Evolutionary conservation across 1,140 invertebrate genomes (phyloP), one percentile per base, ranked within the genome.

Genomic region (Cryptotermes secundus): DNA sequence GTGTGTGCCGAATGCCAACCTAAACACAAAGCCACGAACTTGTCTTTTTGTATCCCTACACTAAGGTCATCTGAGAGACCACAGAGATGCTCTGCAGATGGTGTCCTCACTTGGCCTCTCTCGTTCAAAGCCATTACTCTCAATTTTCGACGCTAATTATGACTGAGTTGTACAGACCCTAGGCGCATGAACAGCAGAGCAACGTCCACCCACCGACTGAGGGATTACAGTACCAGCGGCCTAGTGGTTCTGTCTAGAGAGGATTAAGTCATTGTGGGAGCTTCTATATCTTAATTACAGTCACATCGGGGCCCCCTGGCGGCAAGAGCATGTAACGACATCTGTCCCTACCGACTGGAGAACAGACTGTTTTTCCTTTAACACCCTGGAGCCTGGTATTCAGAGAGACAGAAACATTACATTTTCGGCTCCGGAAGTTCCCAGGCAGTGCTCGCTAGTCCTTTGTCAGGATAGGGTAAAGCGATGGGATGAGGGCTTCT

Each of bases 271-370:
- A 72, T 72, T 72, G 59, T 72, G 59, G 4, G n/a, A 72, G 59
- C 59, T 72, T 72, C 59, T n/a, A 72, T 72, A 72, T n/a, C 59
- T 72, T 72, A 72, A 72, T 72, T 72, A 72, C 59, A 72, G 59
- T 16, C 26, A 72, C 59, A 72, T 0, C 16, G 59, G 59, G n/a
- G n/a, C 59, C 9, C 59, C 59, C 7, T 14, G 0, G 9, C 59
- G 14, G 31, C 26, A 31, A 72, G 7, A 31, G n/a, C 16, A 72
- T 12, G 59, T n/a, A 31, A 72, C 59, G n/a, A 72, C 59, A 26
- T n/a, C n/a, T n/a, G 19, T 72, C n/a, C 7, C 26, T 12, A 72
- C n/a, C 59, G n/a, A 72, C 31, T n/a, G 26, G 45, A 3, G 19
- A 49, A 49, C 7, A 19, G 45, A 49, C 45, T 49, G 45, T 49